phyloP scores from a whole-genome alignment of 1,140 invertebrate genomes.

The Andricus grossulariae region DNA sequence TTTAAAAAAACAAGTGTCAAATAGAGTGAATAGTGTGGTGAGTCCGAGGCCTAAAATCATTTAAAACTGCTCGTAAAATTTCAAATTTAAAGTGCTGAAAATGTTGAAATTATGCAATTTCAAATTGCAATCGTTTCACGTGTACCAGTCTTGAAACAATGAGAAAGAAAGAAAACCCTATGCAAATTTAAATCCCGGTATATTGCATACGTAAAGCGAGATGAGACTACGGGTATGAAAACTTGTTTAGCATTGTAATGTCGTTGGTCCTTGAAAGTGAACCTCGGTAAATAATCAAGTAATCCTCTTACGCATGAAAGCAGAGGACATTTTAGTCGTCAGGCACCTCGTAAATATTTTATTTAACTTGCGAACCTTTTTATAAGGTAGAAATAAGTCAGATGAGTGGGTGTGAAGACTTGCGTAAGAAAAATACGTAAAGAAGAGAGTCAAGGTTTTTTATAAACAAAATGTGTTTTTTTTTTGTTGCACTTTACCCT shows the following conservation, averaged over 20 bases:
- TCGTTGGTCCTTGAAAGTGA: slow-evolving; percentile 7
- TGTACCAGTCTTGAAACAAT: not conserved
- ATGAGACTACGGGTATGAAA: not conserved
- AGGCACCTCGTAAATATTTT: not conserved
- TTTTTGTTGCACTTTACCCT: too few species aligned
- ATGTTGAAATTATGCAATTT: not conserved
- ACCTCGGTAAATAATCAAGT: slow-evolving; percentile 5
- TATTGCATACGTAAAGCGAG: not conserved
- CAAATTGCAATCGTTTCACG: not conserved
- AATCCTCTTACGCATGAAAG: not conserved
- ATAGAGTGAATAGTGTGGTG: too few species aligned
- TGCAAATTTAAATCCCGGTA: not conserved
- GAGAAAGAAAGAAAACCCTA: not conserved
- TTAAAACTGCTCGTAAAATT: too few species aligned
- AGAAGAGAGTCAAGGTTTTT: too few species aligned
- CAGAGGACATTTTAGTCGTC: not conserved
- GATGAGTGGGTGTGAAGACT: too few species aligned
- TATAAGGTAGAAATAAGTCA: not conserved
- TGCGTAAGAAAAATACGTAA: too few species aligned
- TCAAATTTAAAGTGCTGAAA: not conserved
- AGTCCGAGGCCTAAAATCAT: too few species aligned
- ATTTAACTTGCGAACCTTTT: not conserved
- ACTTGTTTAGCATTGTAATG: slow-evolving; percentile 3
- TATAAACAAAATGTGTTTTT: too few species aligned
- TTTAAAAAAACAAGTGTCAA: too few species aligned